Evolutionary conservation across 2,797 vertebrate genomes (phyloP), one percentile per base, ranked within the genome.

Genomic region (Cynopterus sphinx): DNA sequence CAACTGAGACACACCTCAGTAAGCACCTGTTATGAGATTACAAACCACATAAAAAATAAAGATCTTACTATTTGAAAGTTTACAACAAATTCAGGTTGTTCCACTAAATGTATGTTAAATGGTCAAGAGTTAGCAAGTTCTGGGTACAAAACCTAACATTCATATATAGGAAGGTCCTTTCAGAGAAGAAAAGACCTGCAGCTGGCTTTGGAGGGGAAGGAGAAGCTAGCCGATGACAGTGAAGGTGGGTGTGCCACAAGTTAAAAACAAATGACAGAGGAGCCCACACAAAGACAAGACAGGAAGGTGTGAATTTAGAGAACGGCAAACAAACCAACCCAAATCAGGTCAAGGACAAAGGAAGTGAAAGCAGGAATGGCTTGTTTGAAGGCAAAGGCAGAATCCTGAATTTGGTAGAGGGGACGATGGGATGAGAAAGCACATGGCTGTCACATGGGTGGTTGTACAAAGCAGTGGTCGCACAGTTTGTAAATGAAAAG

Each of bases 181-280:
- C 63, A 17, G 77, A 82, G 78, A 90, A 85, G 36, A 71, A 75
- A 88, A 92, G 39, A 51, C 16, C 6, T 13, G 21, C 6, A 49
- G 33, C 26, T 82, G 63, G 39, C 33, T 55, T 83, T 77, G 67
- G n/a, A 53, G 33, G 77, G 43, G 68, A 46, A 59, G 31, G 75
- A 82, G 71, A 85, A 90, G 3, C 51, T n/a, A 68, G 51, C 9
- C 6, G 79, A 41, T 24, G 46, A 83, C 68, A 63, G 28, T 13
- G 70, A 86, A 88, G 73, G 94, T 84, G 26, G 8, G 15, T 57
- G 41, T 55, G 73, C 74, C 26, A 57, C 51, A 33, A 65, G 84
- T 68, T 87, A 91, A 93, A 95, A 94, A 94, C 77, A 90, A 96
- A 86, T 12, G 28, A 63, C 73, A 74, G 61, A 81, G 26, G 36